These are phyloP conservation scores for Rafetus swinhoei DNA, from an alignment of 2,113 vertebrate genomes.

Conservation along the genomic window DNA sequence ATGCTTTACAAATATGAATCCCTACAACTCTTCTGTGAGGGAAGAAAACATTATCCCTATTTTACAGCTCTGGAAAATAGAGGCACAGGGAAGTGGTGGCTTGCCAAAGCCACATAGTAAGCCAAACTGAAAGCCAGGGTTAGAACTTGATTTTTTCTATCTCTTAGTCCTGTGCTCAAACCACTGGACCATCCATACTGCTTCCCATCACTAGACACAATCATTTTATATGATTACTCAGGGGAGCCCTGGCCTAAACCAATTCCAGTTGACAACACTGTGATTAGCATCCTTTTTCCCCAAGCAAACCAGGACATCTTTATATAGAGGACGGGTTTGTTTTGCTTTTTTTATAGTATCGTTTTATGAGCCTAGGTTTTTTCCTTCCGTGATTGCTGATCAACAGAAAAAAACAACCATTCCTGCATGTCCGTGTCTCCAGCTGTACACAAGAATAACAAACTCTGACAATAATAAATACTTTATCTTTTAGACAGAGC, in stretches of 20 bases:
- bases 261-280: rapidly evolving
- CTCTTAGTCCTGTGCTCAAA: background rate
- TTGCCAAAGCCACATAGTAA: background rate
- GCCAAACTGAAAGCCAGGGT: background rate
- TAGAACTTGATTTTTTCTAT: background rate
- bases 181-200: background rate
- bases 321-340: background rate
- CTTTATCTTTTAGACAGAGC: background rate
- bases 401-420: background rate
- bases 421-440: background rate
- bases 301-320: background rate
- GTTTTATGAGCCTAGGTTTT: too few species aligned
- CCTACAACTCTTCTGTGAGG: background rate
- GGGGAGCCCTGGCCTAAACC: background rate
- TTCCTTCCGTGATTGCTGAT: too few species aligned
- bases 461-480: background rate
- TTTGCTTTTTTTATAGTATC: background rate
- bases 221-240: background rate
- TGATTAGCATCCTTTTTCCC: background rate
- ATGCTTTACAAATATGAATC: background rate
- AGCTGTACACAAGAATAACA: background rate
- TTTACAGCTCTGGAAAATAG: background rate
- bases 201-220: background rate
- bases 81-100: background rate
- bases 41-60: background rate